Base-by-base conservation (phyloP, 2,797 vertebrate genomes). In the Varecia variegata region DNA sequence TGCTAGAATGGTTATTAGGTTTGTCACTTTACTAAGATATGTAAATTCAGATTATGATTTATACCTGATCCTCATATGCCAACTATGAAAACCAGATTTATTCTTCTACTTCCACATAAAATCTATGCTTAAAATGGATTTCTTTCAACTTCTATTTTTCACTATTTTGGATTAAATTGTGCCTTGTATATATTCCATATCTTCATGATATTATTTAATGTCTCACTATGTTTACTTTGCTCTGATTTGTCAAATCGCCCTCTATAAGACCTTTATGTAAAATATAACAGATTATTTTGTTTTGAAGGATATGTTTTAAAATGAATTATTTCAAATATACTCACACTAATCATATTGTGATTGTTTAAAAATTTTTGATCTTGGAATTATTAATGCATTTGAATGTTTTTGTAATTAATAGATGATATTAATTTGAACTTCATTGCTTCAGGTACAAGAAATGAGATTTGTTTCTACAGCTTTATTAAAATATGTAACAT, bases 301-400 rank as follows among this genome's bases (percentile, higher is more conserved):
- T 97, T 84, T 40, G 43, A 58, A 91, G 25, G 30, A 68, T 23
- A 74, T 54, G 93, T 54, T 60, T 79, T 92, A 60, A 65, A 35
- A 82, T 80, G 38, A 88, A 32, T 56, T 71, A 0, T 90, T 79
- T 85, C 27, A 27, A n/a, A 84, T 25, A 45, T 43, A 71, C 17
- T 50, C 77, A 45, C 65, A 32, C 8, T 81, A 91, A 91, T 52
- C 1, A 40, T 86, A 70, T 71, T 96, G 45, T 74, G 40, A 87
- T 27, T 87, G 89, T 25, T 74, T 89, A 90, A 32, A 81, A 95
- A 82, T 73, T 12, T n/a, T 70, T 60, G 5, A 67, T 74, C 5
- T 70, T 52, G 8, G 84, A 85, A 58, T 93, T 85, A 21, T 65
- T 8, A 32, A 65, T 18, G 0, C 45, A 67, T 74, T 85, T 86